Evolutionary conservation across 2,797 vertebrate species (phyloP).

Genomic region (Pseudochirops corinnae): DNA sequence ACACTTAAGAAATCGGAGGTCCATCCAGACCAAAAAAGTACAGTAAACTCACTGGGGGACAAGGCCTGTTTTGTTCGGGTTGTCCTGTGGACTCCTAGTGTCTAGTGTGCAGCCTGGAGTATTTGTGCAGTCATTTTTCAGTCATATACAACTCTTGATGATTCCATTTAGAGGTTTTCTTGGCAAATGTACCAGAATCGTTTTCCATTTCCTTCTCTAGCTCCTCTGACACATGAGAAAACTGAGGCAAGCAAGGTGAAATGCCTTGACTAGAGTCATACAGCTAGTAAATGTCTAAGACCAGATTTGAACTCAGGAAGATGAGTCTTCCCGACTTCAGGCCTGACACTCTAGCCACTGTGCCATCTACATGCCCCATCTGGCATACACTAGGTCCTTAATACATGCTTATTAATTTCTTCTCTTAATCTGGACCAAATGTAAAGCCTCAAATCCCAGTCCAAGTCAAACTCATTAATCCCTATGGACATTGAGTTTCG

Average conservation of each 20-base stretch:
- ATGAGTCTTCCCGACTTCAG: background rate
- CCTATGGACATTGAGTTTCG: background rate
- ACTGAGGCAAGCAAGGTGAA: background rate
- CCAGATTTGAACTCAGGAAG: background rate
- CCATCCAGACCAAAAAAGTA: background rate
- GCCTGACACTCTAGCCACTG: background rate
- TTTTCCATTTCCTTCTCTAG: background rate
- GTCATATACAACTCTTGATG: background rate
- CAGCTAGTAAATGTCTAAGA: background rate
- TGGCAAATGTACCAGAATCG: background rate
- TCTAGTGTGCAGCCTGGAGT: background rate
- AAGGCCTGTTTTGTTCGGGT: background rate
- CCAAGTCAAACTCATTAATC: background rate
- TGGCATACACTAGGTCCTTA: background rate
- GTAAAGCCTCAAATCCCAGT: background rate
- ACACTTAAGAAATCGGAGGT: background rate
- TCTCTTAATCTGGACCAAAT: background rate
- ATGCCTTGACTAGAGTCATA: background rate
- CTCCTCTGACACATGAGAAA: background rate
- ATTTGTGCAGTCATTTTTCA: background rate
- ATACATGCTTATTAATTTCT: background rate
- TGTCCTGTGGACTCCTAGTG: background rate
- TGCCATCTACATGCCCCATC: background rate
- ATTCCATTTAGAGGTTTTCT: background rate
- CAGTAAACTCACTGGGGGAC: background rate